Evolutionary conservation across 1,140 invertebrate species (phyloP).

Genomic region (Euwallacea similis): DNA sequence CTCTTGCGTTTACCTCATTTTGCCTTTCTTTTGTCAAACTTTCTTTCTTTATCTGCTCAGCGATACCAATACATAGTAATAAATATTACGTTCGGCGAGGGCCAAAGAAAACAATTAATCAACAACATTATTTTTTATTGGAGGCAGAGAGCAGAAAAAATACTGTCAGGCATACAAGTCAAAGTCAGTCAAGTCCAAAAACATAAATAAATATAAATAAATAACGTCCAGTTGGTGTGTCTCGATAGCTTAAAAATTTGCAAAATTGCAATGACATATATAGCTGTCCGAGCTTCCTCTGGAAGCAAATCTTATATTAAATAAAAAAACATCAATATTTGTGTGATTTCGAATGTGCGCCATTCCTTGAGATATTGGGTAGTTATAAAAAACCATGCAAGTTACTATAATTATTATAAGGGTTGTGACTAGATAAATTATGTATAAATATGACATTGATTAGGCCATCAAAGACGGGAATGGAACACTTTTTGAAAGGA

Average conservation of each 20-base stretch:
- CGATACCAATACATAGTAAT: neutral
- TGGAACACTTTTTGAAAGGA: neutral
- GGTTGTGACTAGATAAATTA: too few species aligned
- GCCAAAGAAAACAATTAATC: neutral
- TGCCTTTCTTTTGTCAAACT: neutral
- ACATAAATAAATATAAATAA: slow-evolving; percentile 1
- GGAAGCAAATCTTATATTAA: too few species aligned
- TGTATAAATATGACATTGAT: too few species aligned
- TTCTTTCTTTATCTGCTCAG: neutral
- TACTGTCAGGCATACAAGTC: slow-evolving; percentile 10
- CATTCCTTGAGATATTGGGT: neutral
- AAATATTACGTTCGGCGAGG: neutral
- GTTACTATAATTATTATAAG: too few species aligned
- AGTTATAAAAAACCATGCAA: too few species aligned
- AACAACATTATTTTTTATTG: slow-evolving; percentile 15
- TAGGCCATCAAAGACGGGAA: neutral
- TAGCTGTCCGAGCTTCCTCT: too few species aligned
- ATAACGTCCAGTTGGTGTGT: too few species aligned
- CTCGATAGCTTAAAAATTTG: too few species aligned
- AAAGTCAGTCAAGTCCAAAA: neutral
- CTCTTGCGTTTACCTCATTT: slow-evolving; percentile 1
- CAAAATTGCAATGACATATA: too few species aligned
- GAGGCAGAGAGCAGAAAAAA: neutral
- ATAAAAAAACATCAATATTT: too few species aligned
- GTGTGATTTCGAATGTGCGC: neutral